Base-by-base conservation (phyloP, 2,797 vertebrate genomes). In the Lateolabrax maculatus region DNA sequence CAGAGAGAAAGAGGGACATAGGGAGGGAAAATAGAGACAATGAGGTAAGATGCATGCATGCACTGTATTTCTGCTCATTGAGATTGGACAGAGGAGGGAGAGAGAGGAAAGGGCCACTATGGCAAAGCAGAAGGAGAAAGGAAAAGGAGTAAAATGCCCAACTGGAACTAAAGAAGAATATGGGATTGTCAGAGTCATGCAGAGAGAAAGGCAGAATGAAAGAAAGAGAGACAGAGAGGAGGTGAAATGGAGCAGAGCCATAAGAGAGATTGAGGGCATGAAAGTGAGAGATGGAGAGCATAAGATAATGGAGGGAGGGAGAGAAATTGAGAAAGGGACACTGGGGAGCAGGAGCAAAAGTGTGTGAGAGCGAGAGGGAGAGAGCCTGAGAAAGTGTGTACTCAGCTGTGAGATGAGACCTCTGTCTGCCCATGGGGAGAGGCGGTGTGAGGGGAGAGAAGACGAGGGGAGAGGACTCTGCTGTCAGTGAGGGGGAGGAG, bases 351-450 rank as follows among this genome's bases (percentile, higher is more conserved):
- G 83, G 90, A 90, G 92, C 87, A 89, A 93, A 92, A 93, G 91
- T 90, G 92, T 91, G 91, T 92, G 92, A 93, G 93, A 93, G 91
- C 79, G 89, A 87, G 87, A 90, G 87, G 80, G 91, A 93, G 90
- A 88, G 90, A 94, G 93, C 92, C 88, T 93, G 93, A 93, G 93
- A 94, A 93, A 93, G 90, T 93, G 93, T 94, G 94, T 94, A 93
- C 91, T 95, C 94, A 95, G 93, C 94, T 95, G 94, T 94, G 94
- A 95, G 93, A 95, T 94, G 93, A 95, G 93, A 94, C 94, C 91
- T 92, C 92, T 92, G 91, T 93, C 91, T 81, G 88, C 89, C 93
- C 91, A 79, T 89, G 51, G 93, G 92, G 91, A 93, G 84, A 87
- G 84, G 83, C 58, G 66, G 83, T 87, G 91, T 88, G 87, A 91